Evolutionary conservation across 2,888 invertebrate species (phyloP), one percentile per base, ranked within the genome.

Genomic region (Atrina japonica): DNA sequence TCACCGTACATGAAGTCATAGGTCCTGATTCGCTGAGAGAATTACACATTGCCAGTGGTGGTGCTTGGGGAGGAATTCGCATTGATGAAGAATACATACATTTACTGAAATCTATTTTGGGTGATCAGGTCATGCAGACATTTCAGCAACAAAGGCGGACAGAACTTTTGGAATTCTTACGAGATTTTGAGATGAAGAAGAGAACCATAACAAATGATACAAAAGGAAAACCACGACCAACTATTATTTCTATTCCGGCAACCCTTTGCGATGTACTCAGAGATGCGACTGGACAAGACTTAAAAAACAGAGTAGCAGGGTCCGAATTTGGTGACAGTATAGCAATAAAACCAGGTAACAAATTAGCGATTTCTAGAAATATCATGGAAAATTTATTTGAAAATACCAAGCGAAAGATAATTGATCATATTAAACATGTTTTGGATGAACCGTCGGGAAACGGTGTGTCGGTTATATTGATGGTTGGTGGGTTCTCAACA

Each of bases 401-500:
- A 14, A 45, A 45, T 7, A 27, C 56, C n/a, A 60, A 27, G 7
- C 11, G 29, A 53, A 35, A 52, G 9, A 67, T 67, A 14, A 30
- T 60, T 29, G 14, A 18, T 6, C 67, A 67, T 43, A 43, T 67
- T 21, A 21, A 30, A 35, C 14, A 52, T 1, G 52, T 67, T 23
- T 30, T 67, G 45, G 3, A 30, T 43, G 60, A 27, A 5, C 49
- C 41, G 18, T 35, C 41, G 3, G 59, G 30, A 7, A 29, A 45
- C 9, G 27, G 29, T 14, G 41, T 67, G 27, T 52, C 60, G 11
- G 67, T 53, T 21, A 53, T 67, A 6, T 14, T 67, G 16, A 67
- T 67, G 67, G 67, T 67, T 3, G 67, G 67, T n/a, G 67, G 67
- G 14, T 67, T 67, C 18, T 67, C 67, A 2, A 56, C 43, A 35